phyloP scores from a whole-genome alignment of 2,113 vertebrate species.

The Eolophus roseicapilla region DNA sequence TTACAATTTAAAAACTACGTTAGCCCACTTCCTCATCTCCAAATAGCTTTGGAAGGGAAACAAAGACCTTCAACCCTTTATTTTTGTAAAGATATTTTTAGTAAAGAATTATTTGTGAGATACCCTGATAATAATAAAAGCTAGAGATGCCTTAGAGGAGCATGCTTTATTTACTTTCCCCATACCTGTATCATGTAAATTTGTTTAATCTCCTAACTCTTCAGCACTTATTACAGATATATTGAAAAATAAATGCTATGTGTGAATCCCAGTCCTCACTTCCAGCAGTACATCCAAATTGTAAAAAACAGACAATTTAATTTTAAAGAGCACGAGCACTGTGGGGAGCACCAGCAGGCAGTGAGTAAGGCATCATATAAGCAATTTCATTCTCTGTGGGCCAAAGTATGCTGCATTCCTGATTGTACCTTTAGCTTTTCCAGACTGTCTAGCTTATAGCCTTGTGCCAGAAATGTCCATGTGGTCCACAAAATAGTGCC shows the following conservation, averaged over 20 bases:
- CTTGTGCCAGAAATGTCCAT: neutral
- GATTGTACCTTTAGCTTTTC: neutral
- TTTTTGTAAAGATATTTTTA: neutral
- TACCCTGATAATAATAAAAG: neutral
- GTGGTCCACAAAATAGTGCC: neutral
- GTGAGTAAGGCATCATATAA: neutral
- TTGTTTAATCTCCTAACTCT: neutral
- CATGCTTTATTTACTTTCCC: neutral
- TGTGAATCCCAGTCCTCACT: neutral
- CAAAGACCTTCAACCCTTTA: neutral
- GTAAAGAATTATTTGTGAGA: neutral
- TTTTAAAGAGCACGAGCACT: neutral
- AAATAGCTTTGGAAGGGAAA: neutral
- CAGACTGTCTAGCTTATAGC: neutral
- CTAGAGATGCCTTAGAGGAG: neutral
- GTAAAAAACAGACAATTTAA: neutral
- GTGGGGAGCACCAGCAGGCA: fast-evolving
- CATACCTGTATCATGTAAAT: neutral
- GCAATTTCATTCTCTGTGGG: neutral
- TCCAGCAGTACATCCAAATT: neutral
- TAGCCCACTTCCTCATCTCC: neutral
- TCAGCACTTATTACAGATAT: neutral
- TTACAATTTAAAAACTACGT: neutral
- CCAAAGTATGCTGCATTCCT: neutral
- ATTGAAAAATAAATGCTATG: neutral